Conservation (phyloP, 2,888 invertebrate genomes). For the Ormyrus labotus region DNA sequence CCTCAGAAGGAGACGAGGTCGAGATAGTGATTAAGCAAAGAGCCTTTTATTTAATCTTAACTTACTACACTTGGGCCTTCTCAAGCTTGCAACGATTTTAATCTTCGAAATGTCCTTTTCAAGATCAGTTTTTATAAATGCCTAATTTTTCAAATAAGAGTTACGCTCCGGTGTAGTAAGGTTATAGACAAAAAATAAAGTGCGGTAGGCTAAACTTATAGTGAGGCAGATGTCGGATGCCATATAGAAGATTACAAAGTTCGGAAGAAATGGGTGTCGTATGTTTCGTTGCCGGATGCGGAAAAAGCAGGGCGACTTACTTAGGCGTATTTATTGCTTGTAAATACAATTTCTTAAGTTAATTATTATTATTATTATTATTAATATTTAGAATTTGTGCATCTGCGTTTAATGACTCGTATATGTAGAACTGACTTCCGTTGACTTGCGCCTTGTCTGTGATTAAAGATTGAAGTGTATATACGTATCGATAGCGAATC, state of each 20-base stretch:
- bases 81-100: neutral
- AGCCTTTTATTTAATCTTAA: neutral
- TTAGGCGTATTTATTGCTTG: slow-evolving; percentile 71
- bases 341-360: slow-evolving; percentile 69
- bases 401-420: slow-evolving; percentile 40
- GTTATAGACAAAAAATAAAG: slow-evolving; percentile 6
- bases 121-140: neutral
- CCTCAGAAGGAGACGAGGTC: slow-evolving; percentile 66
- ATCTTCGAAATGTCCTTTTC: neutral
- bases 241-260: slow-evolving; percentile 50
- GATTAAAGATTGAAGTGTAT: slow-evolving; percentile 70
- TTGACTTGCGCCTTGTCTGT: slow-evolving; percentile 72
- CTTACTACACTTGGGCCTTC: neutral
- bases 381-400: slow-evolving; percentile 30
- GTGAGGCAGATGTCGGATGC: slow-evolving; percentile 50
- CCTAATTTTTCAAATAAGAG: slow-evolving; percentile 5
- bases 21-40: slow-evolving; percentile 60
- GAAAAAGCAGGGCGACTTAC: slow-evolving; percentile 53
- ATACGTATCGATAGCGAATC: slow-evolving; percentile 56
- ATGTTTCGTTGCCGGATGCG: slow-evolving; percentile 53
- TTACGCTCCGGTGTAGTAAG: neutral
- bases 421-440: slow-evolving; percentile 54
- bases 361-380: slow-evolving; percentile 52
- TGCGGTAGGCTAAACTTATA: slow-evolving; percentile 28
- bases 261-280: slow-evolving; percentile 61